phyloP scores from a whole-genome alignment of 2,888 invertebrate species.

The Mythimna ferrago region DNA sequence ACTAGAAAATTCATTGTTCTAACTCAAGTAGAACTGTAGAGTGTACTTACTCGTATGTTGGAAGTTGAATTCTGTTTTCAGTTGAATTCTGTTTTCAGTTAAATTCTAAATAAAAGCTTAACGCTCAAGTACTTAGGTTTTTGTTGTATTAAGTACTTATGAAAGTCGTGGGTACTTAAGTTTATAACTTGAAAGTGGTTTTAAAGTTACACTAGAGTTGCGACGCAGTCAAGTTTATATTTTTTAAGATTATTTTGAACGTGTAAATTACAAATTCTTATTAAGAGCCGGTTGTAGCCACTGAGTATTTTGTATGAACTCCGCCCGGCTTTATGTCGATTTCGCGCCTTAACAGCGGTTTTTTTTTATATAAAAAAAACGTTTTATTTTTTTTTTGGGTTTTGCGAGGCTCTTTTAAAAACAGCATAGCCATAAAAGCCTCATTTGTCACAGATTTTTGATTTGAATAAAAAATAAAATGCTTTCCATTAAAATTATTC shows the following conservation, averaged over 20 bases:
- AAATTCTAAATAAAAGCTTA: conserved; percentile 15
- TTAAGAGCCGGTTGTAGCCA: no score
- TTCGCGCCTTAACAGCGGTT: no score
- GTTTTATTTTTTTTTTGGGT: no score
- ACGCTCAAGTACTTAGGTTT: conserved; percentile 11
- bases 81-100: conserved; percentile 25
- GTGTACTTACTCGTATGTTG: conserved; percentile 2
- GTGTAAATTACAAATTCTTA: not conserved
- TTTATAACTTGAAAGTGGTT: conserved; percentile 21
- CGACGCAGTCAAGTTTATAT: not conserved
- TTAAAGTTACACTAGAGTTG: conserved; percentile 8
- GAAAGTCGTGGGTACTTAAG: conserved; percentile 13
- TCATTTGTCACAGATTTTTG: no score
- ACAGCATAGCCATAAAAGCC: no score
- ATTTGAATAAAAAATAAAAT: not conserved
- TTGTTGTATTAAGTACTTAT: conserved; percentile 27
- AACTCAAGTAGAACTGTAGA: conserved; percentile 1
- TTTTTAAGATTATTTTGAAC: not conserved
- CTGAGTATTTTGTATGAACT: no score
- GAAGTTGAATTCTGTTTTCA: conserved; percentile 28
- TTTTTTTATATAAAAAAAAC: no score
- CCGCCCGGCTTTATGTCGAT: no score
- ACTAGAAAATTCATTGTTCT: not conserved
- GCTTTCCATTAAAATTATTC: not conserved
- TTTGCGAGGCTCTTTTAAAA: no score